These are phyloP conservation scores for Lasiurus cinereus DNA, from an alignment of 2,113 vertebrate genomes.

Conservation along the genomic window DNA sequence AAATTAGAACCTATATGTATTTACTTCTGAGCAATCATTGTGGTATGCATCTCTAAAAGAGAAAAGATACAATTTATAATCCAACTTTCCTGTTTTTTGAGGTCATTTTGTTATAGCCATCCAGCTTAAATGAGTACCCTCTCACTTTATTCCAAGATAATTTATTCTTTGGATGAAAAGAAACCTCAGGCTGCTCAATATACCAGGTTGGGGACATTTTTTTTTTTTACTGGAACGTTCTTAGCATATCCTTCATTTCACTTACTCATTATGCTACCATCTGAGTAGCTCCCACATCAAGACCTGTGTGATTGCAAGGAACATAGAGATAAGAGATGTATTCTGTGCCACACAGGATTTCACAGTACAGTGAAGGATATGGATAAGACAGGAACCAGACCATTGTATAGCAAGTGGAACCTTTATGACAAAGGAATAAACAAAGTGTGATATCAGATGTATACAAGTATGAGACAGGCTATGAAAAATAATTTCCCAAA, in stretches of 20 bases:
- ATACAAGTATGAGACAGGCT: neutral
- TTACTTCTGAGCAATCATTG: constrained; percentile 25
- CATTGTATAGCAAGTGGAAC: neutral
- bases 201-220: neutral
- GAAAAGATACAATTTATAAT: constrained; percentile 42
- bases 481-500: constrained; percentile 1
- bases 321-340: neutral
- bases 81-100: constrained; percentile 9
- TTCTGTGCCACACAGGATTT: neutral
- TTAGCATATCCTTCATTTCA: neutral
- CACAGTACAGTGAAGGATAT: neutral
- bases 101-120: constrained; percentile 41
- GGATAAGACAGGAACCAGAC: neutral
- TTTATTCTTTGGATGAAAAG: neutral
- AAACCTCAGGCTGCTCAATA: neutral
- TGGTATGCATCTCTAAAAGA: neutral
- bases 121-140: neutral
- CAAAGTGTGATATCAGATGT: neutral
- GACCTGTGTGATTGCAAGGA: neutral
- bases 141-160: neutral
- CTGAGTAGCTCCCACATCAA: neutral
- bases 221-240: neutral
- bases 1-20: neutral
- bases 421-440: neutral
- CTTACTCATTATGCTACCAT: neutral